phyloP scores from a whole-genome alignment of 2,888 invertebrate species.

The Priocnemis perturbator region DNA sequence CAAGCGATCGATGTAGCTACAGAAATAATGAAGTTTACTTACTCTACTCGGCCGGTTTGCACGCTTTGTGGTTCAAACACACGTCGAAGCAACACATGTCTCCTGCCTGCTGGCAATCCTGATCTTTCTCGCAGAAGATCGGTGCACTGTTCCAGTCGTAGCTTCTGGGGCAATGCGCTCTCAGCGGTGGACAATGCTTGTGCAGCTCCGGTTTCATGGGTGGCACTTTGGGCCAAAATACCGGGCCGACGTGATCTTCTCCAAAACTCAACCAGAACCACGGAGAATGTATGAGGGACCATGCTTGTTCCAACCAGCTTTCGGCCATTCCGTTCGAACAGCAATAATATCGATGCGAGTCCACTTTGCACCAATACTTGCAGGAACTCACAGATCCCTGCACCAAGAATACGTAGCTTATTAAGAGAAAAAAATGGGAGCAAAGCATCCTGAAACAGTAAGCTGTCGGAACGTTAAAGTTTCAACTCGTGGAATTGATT shows the following conservation, averaged over 20 bases:
- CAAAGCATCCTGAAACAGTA: no score
- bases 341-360: slow-evolving; percentile 54
- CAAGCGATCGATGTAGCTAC: no score
- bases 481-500: no score
- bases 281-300: slow-evolving; percentile 38
- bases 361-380: slow-evolving; percentile 60
- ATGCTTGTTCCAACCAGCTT: slow-evolving; percentile 20
- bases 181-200: slow-evolving; percentile 56
- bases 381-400: slow-evolving; percentile 35
- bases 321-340: slow-evolving; percentile 51
- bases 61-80: slow-evolving; percentile 59
- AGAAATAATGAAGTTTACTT: not conserved
- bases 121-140: slow-evolving; percentile 45
- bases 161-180: slow-evolving; percentile 51
- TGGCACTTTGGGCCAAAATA: not conserved
- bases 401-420: not conserved
- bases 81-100: slow-evolving; percentile 60
- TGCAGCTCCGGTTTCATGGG: slow-evolving; percentile 26
- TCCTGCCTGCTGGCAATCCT: slow-evolving; percentile 45
- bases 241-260: slow-evolving; percentile 12
- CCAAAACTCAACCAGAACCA: slow-evolving; percentile 43
- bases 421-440: not conserved
- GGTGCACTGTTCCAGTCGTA: slow-evolving; percentile 53
- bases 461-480: no score
- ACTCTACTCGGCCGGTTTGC: slow-evolving; percentile 52